These are phyloP conservation scores for Chloebia gouldiae DNA, from an alignment of 2,113 vertebrate species.

Conservation along the genomic window DNA sequence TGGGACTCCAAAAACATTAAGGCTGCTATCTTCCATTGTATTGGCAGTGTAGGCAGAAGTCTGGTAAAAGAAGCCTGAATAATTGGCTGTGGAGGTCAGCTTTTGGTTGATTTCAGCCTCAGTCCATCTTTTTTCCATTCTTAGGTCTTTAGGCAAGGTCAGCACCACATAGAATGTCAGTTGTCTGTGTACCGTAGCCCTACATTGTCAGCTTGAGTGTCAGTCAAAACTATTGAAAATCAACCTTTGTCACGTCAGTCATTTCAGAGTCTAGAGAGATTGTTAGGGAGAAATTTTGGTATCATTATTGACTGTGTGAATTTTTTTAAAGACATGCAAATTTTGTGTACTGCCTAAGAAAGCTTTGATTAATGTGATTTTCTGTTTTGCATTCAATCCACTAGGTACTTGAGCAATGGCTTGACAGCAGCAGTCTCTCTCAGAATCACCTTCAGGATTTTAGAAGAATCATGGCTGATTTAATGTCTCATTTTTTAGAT, in stretches of 20 bases:
- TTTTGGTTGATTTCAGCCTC: neutral
- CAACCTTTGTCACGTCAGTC: rapidly evolving
- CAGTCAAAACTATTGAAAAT: neutral
- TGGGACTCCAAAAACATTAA: neutral
- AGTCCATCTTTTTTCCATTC: neutral
- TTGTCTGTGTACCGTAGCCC: neutral
- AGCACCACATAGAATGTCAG: neutral
- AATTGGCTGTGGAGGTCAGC: neutral
- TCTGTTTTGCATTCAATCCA: neutral
- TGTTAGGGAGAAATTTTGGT: neutral
- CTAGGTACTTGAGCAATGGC: constrained; percentile 59
- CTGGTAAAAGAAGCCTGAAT: neutral
- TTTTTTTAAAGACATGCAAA: neutral
- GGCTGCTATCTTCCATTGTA: neutral
- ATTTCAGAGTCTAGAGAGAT: neutral
- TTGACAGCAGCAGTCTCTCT: neutral
- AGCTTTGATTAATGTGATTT: neutral
- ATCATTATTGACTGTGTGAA: neutral
- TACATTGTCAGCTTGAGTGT: neutral
- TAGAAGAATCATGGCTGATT: neutral
- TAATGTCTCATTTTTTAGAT: neutral
- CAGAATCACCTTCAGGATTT: constrained; percentile 6
- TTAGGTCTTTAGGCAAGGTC: neutral
- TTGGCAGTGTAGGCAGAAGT: neutral
- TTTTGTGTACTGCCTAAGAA: neutral